Evolutionary conservation across 2,113 vertebrate species (phyloP), one percentile per base, ranked within the genome.

Genomic region (Antennarius striatus): DNA sequence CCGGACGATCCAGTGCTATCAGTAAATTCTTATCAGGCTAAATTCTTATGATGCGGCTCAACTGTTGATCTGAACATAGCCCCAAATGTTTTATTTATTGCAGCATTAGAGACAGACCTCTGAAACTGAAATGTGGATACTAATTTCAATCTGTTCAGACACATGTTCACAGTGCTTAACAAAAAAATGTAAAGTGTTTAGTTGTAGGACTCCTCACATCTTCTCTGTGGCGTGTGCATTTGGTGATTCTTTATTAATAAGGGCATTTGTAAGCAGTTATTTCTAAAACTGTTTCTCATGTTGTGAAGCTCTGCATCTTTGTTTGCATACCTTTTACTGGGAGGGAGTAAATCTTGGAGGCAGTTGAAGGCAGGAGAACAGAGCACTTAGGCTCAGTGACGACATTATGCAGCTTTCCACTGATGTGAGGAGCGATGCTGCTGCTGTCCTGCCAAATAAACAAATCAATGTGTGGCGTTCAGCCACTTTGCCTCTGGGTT

Each of bases 401-500:
- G 9, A 53, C 39, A 59, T 36, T 16, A 45, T 36, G 32, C 42
- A 57, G 56, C 47, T 61, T 4, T 15, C 30, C 29, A 17, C 13
- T 49, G 72, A 63, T 63, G 51, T 42, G 15, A 30, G 51, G 0
- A 56, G 40, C n/a, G 56, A 13, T 32, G 17, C 43, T 50, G 16
- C 6, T 72, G 63, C 32, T 30, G 40, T 70, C 39, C 57, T 77
- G 61, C 77, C 58, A 75, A 68, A 65, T 71, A 13, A 70, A 61
- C 68, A 45, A 80, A 65, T 80, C 57, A 63, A n/a, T 73, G 47
- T 36, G 8, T 57, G 61, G 68, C 65, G 45, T 58, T 17, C 30
- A 48, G 69, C 68, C 43, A 52, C 50, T 32, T 71, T 51, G 74
- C 71, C 60, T 63, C 4, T 6, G 51, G 78, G 36, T 68, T 48